phyloP scores from a whole-genome alignment of 2,797 vertebrate genomes.

The Halcyon chelicuti region DNA sequence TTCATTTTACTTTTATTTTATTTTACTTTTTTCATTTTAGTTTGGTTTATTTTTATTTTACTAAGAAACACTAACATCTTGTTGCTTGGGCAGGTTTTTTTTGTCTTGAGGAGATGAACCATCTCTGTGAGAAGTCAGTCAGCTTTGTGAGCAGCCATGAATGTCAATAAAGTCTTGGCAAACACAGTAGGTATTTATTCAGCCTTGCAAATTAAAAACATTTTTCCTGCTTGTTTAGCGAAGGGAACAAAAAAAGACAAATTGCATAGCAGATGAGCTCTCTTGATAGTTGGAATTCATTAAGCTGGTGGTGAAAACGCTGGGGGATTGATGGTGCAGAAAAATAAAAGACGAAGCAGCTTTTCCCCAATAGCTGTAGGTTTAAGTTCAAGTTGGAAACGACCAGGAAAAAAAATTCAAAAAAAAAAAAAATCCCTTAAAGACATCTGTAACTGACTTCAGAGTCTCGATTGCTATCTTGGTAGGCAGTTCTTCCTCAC shows the following conservation, averaged over 20 bases:
- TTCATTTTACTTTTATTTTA: background rate
- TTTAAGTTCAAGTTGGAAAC: slow-evolving; percentile 55
- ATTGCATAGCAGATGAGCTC: slow-evolving; percentile 55
- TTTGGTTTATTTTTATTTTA: slow-evolving; percentile 5
- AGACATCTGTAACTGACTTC: slow-evolving; percentile 39
- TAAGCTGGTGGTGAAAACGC: slow-evolving; percentile 58
- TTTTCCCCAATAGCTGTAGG: slow-evolving; percentile 31
- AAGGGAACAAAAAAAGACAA: slow-evolving; percentile 66
- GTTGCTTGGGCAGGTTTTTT: background rate
- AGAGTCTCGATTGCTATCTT: background rate
- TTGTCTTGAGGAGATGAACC: slow-evolving; percentile 8
- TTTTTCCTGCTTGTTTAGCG: slow-evolving; percentile 60
- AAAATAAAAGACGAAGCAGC: slow-evolving; percentile 52
- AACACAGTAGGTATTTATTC: slow-evolving; percentile 57
- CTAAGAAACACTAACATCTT: slow-evolving; percentile 21
- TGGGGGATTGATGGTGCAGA: slow-evolving; percentile 57
- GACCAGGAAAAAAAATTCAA: background rate
- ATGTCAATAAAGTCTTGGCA: slow-evolving; percentile 64
- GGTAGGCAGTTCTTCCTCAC: slow-evolving; percentile 18
- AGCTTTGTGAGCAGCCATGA: slow-evolving; percentile 42
- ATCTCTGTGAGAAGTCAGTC: slow-evolving; percentile 46
- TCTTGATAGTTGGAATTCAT: slow-evolving; percentile 66
- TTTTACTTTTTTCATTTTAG: background rate
- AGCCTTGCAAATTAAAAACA: slow-evolving; percentile 71
- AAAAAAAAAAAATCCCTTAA: background rate